Percentiles rank a stretch among this genome's conserved stretches.
Evolutionary conservation across 2,888 invertebrate genomes (phyloP).

Genomic region (Drosophila borealis): DNA sequence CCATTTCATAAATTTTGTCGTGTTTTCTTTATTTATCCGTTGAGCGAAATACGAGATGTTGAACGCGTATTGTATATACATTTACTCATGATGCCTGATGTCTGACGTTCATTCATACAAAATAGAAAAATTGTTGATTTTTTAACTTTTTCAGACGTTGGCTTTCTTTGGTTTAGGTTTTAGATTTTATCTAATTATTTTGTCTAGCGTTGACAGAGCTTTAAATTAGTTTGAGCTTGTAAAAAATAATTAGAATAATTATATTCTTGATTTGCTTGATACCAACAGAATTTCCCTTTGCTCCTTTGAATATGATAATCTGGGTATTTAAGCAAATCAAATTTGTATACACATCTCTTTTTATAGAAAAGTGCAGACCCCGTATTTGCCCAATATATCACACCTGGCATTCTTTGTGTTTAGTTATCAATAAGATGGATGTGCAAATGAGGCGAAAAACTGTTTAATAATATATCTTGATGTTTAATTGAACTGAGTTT

Average conservation of each 20-base stretch:
- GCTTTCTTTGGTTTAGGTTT: neutral
- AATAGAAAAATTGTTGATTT: neutral
- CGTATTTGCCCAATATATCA: too few relatives aligned
- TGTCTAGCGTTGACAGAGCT: neutral
- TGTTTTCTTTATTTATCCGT: conserved; percentile 32
- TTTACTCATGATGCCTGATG: conserved; percentile 12
- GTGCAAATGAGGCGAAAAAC: too few relatives aligned
- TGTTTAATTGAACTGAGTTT: too few relatives aligned
- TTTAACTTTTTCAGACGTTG: neutral
- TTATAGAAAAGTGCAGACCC: too few relatives aligned
- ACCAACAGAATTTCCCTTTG: too few relatives aligned
- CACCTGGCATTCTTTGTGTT: too few relatives aligned
- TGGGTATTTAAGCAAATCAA: too few relatives aligned
- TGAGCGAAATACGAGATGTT: conserved; percentile 40
- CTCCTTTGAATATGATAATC: too few relatives aligned
- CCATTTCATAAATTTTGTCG: conserved; percentile 45
- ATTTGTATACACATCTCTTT: too few relatives aligned
- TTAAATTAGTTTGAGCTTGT: neutral
- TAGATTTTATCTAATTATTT: neutral
- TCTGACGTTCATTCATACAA: neutral
- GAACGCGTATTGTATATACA: conserved; percentile 5
- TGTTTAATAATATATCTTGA: too few relatives aligned
- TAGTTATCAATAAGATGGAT: too few relatives aligned
- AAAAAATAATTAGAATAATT: neutral
- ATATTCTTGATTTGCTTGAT: too few relatives aligned